phyloP scores from a whole-genome alignment of 2,113 vertebrate species.

The Bettongia penicillata region DNA sequence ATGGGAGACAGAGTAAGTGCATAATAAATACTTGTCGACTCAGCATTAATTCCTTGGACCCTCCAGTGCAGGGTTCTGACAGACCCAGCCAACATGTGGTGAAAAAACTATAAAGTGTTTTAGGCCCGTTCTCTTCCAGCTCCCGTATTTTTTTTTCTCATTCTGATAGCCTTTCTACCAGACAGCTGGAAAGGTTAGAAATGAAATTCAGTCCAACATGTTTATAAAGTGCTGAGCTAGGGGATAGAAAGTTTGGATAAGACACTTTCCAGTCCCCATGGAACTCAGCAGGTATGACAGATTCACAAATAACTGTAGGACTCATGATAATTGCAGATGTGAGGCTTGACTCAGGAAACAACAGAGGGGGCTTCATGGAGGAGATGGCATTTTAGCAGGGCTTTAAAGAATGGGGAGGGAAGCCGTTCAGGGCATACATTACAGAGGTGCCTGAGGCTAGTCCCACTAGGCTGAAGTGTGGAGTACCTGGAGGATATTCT shows the following conservation, averaged over 20 bases:
- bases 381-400: no score
- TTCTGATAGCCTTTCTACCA: neutral
- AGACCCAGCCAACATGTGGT: no score
- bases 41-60: neutral
- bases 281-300: neutral
- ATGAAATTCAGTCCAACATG: neutral
- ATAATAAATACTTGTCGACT: neutral
- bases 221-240: neutral
- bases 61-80: neutral
- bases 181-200: neutral
- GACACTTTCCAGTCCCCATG: no score
- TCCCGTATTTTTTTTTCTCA: neutral
- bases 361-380: neutral
- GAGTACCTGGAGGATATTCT: neutral
- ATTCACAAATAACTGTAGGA: neutral
- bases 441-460: neutral
- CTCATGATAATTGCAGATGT: neutral
- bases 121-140: neutral
- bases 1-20: neutral
- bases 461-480: neutral
- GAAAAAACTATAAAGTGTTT: neutral
- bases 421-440: neutral
- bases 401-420: neutral
- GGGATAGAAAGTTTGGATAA: neutral
- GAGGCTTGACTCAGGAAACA: neutral